Evolutionary conservation across 2,113 vertebrate species (phyloP), one percentile per base, ranked within the genome.

Genomic region (Uria lomvia): DNA sequence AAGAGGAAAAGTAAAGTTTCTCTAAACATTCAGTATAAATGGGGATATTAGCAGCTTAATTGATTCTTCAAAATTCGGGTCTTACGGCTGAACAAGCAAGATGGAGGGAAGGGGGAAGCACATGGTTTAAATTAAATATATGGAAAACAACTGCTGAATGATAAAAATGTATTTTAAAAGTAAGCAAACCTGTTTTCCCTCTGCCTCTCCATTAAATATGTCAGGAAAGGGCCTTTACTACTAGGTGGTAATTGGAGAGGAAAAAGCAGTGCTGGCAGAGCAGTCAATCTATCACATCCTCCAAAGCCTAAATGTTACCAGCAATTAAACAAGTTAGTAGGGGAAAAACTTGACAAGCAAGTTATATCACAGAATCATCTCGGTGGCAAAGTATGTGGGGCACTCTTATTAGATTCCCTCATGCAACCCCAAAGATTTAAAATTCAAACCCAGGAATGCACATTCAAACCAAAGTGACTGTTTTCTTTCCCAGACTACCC

Each of bases 171-270:
- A 81, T 95, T 95, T 95, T 89, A 80, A 89, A 96, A 90, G 77
- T 89, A 96, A 95, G 93, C 66, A 93, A 89, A 58, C 88, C 88
- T 93, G 23, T 74, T 93, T 97, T 86, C 29, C 56, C 84, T 92
- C 94, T 95, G 82, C 87, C 29, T 90, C 73, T 96, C 87, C 82
- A 87, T 92, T 96, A 95, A 96, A 82, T 22, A 59, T 94, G 94
- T 93, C 94, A 95, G 76, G 91, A 92, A 97, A 95, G 53, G 94
- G 91, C 94, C 95, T 96, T 95, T 90, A 91, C 66, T 93, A 66
- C 85, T 49, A 73, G 94, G 63, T 92, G 85, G 96, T 96, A 96
- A 95, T 97, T 96, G 89, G 65, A 79, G 77, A 97, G 97, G 92
- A 71, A 97, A 92, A 97, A 96, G 67, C 77, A 36, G 40, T 45